phyloP scores from a whole-genome alignment of 2,797 vertebrate genomes.

The Tiaroga cobitis region DNA sequence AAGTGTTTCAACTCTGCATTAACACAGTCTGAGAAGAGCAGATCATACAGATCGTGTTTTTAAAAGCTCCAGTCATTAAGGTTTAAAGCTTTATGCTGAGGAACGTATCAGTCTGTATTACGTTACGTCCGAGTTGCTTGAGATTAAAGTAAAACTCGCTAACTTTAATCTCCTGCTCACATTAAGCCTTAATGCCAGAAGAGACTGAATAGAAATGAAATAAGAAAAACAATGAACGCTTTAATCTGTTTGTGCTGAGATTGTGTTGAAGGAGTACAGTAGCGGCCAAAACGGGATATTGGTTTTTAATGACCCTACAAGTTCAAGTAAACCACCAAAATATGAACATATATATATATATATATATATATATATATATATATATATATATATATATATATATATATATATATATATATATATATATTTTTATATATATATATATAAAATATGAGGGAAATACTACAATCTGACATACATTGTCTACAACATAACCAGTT shows the following conservation, averaged over 20 bases:
- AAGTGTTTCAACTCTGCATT: neutral
- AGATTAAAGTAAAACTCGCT: neutral
- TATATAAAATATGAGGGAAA: neutral
- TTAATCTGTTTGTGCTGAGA: neutral
- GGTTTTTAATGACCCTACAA: neutral
- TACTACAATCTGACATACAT: neutral
- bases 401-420: too few species aligned
- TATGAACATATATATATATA: too few species aligned
- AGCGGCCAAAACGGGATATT: neutral
- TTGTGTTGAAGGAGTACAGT: neutral
- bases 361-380: too few species aligned
- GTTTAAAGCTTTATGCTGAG: neutral
- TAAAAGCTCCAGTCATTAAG: neutral
- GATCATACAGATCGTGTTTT: neutral
- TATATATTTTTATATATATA: too few species aligned
- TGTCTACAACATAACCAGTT: neutral
- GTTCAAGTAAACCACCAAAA: neutral
- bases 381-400: too few species aligned
- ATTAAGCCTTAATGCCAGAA: neutral
- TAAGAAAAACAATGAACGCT: neutral
- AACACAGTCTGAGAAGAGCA: neutral
- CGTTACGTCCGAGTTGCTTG: neutral
- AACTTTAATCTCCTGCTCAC: conserved; percentile 14
- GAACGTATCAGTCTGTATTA: neutral
- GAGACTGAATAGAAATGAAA: neutral